A percentile compares a stretch with the other conserved stretches of the same genome.
phyloP scores from a whole-genome alignment of 2,113 vertebrate species.

The Pica pica region DNA sequence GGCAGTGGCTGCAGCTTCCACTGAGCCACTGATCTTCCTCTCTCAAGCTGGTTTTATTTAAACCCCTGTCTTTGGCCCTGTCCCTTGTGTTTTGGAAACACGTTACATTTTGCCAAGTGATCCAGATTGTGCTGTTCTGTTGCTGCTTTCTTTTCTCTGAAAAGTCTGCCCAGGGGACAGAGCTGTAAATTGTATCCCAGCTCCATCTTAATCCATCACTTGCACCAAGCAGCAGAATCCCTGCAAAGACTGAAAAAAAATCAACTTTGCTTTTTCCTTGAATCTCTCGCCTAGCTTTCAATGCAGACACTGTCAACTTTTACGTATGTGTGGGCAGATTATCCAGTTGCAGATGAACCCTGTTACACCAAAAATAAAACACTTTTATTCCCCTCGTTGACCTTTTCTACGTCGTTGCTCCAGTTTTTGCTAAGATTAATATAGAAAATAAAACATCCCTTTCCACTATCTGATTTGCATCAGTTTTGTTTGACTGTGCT shows the following conservation, averaged over 20 bases:
- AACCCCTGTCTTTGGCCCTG: background rate
- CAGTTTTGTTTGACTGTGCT: background rate
- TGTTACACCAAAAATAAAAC: background rate
- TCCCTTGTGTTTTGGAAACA: background rate
- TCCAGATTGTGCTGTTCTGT: background rate
- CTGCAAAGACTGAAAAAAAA: background rate
- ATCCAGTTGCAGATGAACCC: background rate
- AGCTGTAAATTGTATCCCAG: slow-evolving; percentile 28
- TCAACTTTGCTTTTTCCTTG: background rate
- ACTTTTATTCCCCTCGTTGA: background rate
- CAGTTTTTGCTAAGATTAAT: background rate
- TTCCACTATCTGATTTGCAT: background rate
- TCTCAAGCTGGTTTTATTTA: background rate
- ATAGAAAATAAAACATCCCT: background rate
- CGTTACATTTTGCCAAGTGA: background rate
- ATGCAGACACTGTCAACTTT: background rate
- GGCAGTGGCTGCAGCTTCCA: background rate
- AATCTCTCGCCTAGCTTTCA: background rate
- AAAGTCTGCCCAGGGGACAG: slow-evolving; percentile 13
- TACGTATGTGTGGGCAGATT: background rate
- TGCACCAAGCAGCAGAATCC: background rate
- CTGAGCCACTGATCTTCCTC: background rate
- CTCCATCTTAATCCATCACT: slow-evolving; percentile 36
- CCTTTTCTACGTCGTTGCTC: background rate
- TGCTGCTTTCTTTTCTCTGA: background rate